Conservation (phyloP, 2,113 vertebrate genomes). For the Gopherus flavomarginatus region DNA sequence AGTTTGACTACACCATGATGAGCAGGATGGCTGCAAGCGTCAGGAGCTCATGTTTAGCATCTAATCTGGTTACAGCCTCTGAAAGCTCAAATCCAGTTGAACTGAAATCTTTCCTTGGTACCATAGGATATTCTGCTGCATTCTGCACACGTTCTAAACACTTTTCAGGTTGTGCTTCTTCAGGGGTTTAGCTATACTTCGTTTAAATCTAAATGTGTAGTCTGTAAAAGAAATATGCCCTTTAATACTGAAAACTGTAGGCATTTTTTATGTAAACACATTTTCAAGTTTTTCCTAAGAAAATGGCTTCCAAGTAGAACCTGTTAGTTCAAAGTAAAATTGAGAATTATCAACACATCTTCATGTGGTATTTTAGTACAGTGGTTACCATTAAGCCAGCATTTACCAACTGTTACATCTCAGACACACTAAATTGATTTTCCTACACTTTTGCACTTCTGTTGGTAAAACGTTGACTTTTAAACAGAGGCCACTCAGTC, state of each 20-base stretch:
- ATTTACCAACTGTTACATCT: neutral
- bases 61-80: accelerated
- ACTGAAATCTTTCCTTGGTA: neutral
- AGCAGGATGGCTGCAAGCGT: neutral
- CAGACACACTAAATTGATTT: accelerated
- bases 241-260: neutral
- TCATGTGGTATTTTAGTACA: neutral
- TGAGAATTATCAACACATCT: neutral
- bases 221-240: neutral
- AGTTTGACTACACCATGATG: accelerated
- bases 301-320: neutral
- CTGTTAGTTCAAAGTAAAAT: neutral
- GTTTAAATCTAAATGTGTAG: neutral
- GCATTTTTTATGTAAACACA: neutral
- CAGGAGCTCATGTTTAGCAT: neutral
- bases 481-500: neutral
- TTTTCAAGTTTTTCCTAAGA: neutral
- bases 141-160: neutral
- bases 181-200: neutral
- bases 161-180: neutral
- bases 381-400: neutral
- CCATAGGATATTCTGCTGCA: neutral
- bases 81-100: neutral
- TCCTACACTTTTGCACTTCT: neutral
- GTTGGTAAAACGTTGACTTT: neutral